Evolutionary conservation across 2,888 invertebrate species (phyloP), one percentile per base, ranked within the genome.

Genomic region (Encarsia formosa): DNA sequence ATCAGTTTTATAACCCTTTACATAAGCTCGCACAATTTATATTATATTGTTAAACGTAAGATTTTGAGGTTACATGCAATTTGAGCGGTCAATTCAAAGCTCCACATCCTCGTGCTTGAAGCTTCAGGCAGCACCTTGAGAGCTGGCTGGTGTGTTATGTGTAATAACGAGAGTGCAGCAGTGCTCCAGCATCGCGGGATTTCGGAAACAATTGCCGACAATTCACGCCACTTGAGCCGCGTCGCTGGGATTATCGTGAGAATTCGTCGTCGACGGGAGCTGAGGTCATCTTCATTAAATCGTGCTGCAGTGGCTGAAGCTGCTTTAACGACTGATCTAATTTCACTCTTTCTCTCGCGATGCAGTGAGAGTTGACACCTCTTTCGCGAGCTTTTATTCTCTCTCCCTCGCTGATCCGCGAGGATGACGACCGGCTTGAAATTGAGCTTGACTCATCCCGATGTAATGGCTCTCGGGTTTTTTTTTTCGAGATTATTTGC

Each of bases 251-350:
- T 74, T 74, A 71, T 68, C 74, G 74, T 74, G 74, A 73, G 74
- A 74, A 74, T 71, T 68, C 70, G 69, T 67, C 65, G 60, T 63
- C 62, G 63, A 65, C 64, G 65, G 38, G 52, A n/a, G 16, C 55
- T 74, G 73, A 74, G 73, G 72, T 74, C 73, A 74, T 73, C 73
- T 71, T 73, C 71, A 69, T 74, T 73, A 74, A 74, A 74, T 74
- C 73, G 70, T 71, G 68, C 73, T 67, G 68, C 71, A n/a, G n/a
- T n/a, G n/a, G n/a, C n/a, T n/a, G n/a, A n/a, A n/a, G n/a, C n/a
- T n/a, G n/a, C n/a, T n/a, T 69, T 72, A 71, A 73, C 70, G 69
- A 71, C 70, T 67, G 70, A 73, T 71, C 69, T 70, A 66, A 67
- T 70, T 71, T 71, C 68, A 67, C 67, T 60, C 60, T 48, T 58